Base-by-base conservation (phyloP, 2,113 vertebrate species). In the Picathartes gymnocephalus region DNA sequence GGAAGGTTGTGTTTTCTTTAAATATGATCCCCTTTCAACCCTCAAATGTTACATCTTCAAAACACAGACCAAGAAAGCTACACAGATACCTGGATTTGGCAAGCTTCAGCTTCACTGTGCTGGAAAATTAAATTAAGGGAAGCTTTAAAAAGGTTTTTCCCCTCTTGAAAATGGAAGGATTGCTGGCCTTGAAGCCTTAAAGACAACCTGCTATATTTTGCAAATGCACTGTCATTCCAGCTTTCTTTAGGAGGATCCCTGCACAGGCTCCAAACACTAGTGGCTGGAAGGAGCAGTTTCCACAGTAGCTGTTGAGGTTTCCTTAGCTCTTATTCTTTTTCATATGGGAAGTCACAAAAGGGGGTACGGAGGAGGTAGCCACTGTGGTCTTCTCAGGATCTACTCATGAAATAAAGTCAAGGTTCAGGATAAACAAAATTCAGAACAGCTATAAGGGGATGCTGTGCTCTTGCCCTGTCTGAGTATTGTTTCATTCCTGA, bases 111-210 rank as follows among this genome's bases (percentile, higher is more conserved):
- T 73, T 73, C 47, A 56, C 62, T 80, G 45, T 50, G 45, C 61
- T 84, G 62, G 61, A 90, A 93, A 87, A 88, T 57, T 88, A 89
- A 83, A 65, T 81, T 82, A 80, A 79, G 37, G 19, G 65, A 93
- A 86, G n/a, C 35, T 56, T 94, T 69, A 57, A 47, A 83, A 91
- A 92, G 9, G 39, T 51, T 72, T 64, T 56, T 44, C 15, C 9
- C 6, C 25, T 69, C 62, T 85, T 77, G 40, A 86, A 95, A 86
- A 89, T 9, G 4, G 47, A 23, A 58, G 35, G 66, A 54, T 71
- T 76, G 61, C 42, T 81, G 30, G 54, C 35, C 51, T 62, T 77
- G 39, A 64, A 72, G 21, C 78, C 82, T 68, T 81, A 74, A 95
- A 83, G 60, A 65, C 39, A 44, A 66, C 23, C 13, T 60, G 37